Base-by-base conservation (phyloP, 2,797 vertebrate species). In the Lateolabrax maculatus region DNA sequence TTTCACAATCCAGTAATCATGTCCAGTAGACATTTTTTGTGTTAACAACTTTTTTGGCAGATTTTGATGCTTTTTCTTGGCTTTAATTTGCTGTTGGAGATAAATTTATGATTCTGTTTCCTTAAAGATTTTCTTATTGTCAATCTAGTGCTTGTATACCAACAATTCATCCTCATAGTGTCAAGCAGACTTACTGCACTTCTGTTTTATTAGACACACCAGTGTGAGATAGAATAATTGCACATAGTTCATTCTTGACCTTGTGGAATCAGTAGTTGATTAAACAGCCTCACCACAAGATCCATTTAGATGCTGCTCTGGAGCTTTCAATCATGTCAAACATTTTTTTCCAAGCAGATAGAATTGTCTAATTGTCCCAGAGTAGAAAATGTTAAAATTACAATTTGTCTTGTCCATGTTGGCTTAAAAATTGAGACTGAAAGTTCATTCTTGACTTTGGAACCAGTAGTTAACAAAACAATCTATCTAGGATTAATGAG, bases 151-250 rank as follows among this genome's bases (percentile, higher is more conserved):
- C n/a, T 29, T 29, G 2, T 56, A 9, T 19, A 29, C 3, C 6
- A 68, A 48, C 27, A 69, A 12, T 29, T 9, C 34, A 60, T 46
- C n/a, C n/a, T n/a, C n/a, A 5, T 66, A 65, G 9, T 65, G 60
- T 23, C 25, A 34, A 44, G 21, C 11, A 27, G 23, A 60, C 23
- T 18, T 7, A 71, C 34, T 16, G 10, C 46, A 51, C 34, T n/a
- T 51, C 9, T 70, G 29, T 27, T 44, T 34, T 44, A 27, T 37
- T 27, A 29, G 9, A 57, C 49, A 34, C 10, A 27, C 15, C 7
- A 25, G 2, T 31, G 5, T 34, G 15, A 43, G 29, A 31, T 15
- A 44, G 4, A 63, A 19, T 34, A 36, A 36, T 58, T 64, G 18
- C 5, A 37, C 48, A 71, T 44, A 57, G 12, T 31, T 60, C 3